Conservation (phyloP, 2,888 invertebrate species). For the Chesias legatella region DNA sequence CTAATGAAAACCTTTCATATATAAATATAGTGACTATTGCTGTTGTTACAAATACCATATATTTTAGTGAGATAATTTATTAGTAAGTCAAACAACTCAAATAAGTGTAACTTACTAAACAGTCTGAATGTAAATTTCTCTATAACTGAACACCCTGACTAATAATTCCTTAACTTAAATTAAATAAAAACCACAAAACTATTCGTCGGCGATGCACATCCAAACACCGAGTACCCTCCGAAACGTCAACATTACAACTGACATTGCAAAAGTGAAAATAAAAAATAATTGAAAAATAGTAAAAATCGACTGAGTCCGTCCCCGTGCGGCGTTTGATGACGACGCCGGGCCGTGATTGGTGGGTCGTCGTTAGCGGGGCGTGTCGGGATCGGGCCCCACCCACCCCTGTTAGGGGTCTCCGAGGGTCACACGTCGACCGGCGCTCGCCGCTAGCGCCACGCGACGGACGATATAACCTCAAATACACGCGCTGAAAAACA, state of each 20-base stretch:
- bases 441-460: slow-evolving; percentile 75
- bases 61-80: no score
- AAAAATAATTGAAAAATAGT: slow-evolving; percentile 72
- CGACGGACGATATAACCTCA: slow-evolving; percentile 44
- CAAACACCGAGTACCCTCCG: slow-evolving; percentile 47
- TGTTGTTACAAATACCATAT: no score
- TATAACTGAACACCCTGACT: slow-evolving; percentile 9
- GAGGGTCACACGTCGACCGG: slow-evolving; percentile 69
- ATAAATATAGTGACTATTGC: no score
- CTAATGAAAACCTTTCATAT: no score
- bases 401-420: slow-evolving; percentile 62
- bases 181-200: slow-evolving; percentile 29
- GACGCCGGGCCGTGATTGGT: slow-evolving; percentile 54
- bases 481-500: slow-evolving; percentile 52
- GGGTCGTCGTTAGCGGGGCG: slow-evolving; percentile 49
- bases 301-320: slow-evolving; percentile 68
- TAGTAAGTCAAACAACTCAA: no score
- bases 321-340: slow-evolving; percentile 67
- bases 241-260: slow-evolving; percentile 58
- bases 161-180: slow-evolving; percentile 14
- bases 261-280: slow-evolving; percentile 56
- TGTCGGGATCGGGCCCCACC: slow-evolving; percentile 58
- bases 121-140: slow-evolving; percentile 1
- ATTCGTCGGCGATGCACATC: slow-evolving; percentile 40
- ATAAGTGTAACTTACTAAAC: no score